Base-by-base conservation (phyloP, 2,797 vertebrate species). In the Rousettus madagascariensis region DNA sequence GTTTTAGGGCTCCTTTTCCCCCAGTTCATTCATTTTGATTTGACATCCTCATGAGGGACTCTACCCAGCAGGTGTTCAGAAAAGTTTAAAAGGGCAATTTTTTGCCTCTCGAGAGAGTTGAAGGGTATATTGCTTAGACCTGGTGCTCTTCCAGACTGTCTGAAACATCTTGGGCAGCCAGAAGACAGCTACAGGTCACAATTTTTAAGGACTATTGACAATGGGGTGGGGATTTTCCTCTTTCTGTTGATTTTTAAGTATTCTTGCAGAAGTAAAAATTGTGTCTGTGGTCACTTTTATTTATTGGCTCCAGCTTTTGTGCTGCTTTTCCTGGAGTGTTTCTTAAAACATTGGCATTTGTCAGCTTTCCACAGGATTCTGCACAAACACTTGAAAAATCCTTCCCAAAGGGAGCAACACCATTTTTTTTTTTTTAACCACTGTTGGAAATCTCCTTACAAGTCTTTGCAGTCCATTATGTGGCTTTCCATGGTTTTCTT, bases 221-320 rank as follows among this genome's bases (percentile, higher is more conserved):
- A 95, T 98, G 22, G 98, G 1, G 97, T 98, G 11, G 98, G 98
- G 98, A 51, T 57, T 99, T 63, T 98, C 57, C 99, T 99, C 91
- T 98, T 98, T 77, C 95, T 98, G 96, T 98, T 98, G 16, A 98
- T 98, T 65, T 99, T 99, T 93, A 98, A 99, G 96, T 98, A 98
- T 86, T 98, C 98, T 0, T 99, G 98, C 85, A 98, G 98, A 97
- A 94, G 68, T 90, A 72, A 91, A 72, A 92, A 17, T 69, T 41
- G 79, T 55, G 5, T 36, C 46, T 55, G n/a, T 16, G 98, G 98
- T 3, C 41, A 98, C n/a, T 97, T 98, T 2, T 99, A 98, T 92
- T 96, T 99, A 85, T 92, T 98, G 66, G 97, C 98, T 41, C 98
- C 98, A 2, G 98, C 97, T 10, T 83, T 97, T 0, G 98, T 99